Base-by-base conservation (phyloP, 2,888 invertebrate species). In the Ornithoptera alexandrae region DNA sequence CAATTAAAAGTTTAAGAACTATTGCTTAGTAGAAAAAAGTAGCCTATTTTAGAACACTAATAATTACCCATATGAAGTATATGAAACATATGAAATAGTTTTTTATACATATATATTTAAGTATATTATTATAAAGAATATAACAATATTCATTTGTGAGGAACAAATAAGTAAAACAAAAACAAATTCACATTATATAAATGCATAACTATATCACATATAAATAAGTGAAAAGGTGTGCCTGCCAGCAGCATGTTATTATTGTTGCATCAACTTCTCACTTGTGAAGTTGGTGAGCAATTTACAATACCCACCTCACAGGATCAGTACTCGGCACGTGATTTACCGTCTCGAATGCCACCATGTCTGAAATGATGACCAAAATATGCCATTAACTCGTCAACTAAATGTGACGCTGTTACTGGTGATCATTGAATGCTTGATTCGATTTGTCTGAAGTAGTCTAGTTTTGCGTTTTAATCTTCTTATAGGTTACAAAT, bases 341-440 rank as follows among this genome's bases (percentile, higher is more conserved):
- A 86, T 85, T 86, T 85, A 82, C 82, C 82, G 82, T 81, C 84
- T 77, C 84, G 82, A 81, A 83, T 86, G 85, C 88, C 91, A 88
- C 88, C 86, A 83, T 80, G 81, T 92, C 93, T 93, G 93, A 92
- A 93, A 93, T 89, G 89, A 93, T 82, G 90, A 92, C 90, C 92
- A 90, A 84, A 92, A 81, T 80, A 85, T 88, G 92, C 91, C 92
- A 93, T 92, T 93, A 93, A 88, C 79, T 79, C 81, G 88, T 86
- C 88, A 87, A 88, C 77, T 70, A 79, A 71, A 72, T 75, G 72
- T 76, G 76, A 77, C 86, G 81, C 87, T 82, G 74, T 77, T 73
- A 76, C 81, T 76, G 72, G 73, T 83, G 76, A 85, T 86, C 78
- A 87, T 81, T 83, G 30, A 30, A 5, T 30, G 82, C 70, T 64